phyloP scores from a whole-genome alignment of 2,113 vertebrate species.

The Pseudorasbora parva region DNA sequence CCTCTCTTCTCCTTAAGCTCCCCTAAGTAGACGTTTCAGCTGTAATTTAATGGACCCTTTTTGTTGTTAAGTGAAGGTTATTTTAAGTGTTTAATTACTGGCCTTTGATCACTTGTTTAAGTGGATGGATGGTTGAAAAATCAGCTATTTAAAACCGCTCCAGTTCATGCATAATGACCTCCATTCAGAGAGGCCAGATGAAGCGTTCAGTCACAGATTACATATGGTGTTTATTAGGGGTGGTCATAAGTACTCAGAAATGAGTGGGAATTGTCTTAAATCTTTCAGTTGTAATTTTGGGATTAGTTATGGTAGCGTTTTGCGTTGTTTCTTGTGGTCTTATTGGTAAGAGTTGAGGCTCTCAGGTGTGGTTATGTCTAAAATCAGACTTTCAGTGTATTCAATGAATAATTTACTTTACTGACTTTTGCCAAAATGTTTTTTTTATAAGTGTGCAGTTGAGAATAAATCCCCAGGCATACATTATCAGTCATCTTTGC shows the following conservation, averaged over 20 bases:
- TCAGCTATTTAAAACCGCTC: conserved; percentile 4
- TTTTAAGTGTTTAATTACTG: conserved; percentile 49
- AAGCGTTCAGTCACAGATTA: too few species aligned
- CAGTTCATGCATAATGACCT: not conserved
- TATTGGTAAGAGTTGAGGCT: not conserved
- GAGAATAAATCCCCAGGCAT: not conserved
- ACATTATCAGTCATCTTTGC: not conserved
- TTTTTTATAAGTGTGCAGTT: not conserved
- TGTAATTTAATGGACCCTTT: conserved; percentile 37
- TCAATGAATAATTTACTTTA: not conserved
- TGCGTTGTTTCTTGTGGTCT: not conserved
- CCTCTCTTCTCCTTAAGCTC: conserved; percentile 25
- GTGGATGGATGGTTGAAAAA: conserved; percentile 5
- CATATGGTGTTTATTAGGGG: conserved; percentile 26
- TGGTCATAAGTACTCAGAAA: conserved; percentile 46
- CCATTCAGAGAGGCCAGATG: conserved; percentile 4
- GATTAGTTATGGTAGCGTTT: not conserved
- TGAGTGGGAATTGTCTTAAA: not conserved
- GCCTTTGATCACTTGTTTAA: conserved; percentile 40
- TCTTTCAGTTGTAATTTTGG: not conserved
- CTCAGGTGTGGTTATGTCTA: not conserved
- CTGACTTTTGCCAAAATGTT: not conserved
- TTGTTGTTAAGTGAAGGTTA: conserved; percentile 47
- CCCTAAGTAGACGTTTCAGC: conserved; percentile 41
- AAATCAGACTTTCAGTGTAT: not conserved